A percentile compares a stretch with the other conserved stretches of the same genome.
These are phyloP conservation scores for Pseudonaja textilis DNA, from an alignment of 2,113 vertebrate genomes.

Conservation along the genomic window DNA sequence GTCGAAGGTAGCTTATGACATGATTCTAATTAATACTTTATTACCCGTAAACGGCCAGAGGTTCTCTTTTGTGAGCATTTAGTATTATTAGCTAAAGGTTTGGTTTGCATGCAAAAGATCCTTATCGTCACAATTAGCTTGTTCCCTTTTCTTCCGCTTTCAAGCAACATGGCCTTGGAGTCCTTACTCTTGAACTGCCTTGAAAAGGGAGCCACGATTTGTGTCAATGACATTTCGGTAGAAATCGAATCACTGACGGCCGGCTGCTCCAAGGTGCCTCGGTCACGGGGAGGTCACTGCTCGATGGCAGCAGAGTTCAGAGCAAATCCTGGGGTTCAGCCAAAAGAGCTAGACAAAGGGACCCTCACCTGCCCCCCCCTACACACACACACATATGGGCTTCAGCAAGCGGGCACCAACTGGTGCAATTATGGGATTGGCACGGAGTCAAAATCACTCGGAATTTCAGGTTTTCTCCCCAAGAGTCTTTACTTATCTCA, in stretches of 20 bases:
- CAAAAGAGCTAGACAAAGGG: neutral
- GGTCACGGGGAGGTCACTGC: conserved; percentile 45
- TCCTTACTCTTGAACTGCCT: accelerated
- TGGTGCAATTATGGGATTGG: neutral
- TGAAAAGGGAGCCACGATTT: neutral
- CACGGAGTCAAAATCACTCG: neutral
- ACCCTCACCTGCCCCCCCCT: neutral
- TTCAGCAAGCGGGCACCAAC: neutral
- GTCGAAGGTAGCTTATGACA: conserved; percentile 76
- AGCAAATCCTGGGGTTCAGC: neutral
- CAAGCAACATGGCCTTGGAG: conserved; percentile 28
- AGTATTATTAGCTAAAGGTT: conserved; percentile 60
- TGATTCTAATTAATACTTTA: conserved; percentile 90
- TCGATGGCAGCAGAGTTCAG: conserved; percentile 1
- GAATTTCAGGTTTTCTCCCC: neutral
- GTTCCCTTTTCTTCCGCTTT: conserved; percentile 34
- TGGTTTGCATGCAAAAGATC: conserved; percentile 50
- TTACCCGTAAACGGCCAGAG: conserved; percentile 80
- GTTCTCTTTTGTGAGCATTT: conserved; percentile 51
- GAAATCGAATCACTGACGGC: conserved; percentile 31
- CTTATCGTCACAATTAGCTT: conserved; percentile 29
- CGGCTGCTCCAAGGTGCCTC: neutral
- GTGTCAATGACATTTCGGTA: neutral
- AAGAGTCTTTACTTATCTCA: neutral
- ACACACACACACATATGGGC: too few species aligned